A percentile compares a stretch with the other conserved stretches of the same genome.
phyloP scores from a whole-genome alignment of 2,888 invertebrate species.

The Psylliodes chrysocephalus region DNA sequence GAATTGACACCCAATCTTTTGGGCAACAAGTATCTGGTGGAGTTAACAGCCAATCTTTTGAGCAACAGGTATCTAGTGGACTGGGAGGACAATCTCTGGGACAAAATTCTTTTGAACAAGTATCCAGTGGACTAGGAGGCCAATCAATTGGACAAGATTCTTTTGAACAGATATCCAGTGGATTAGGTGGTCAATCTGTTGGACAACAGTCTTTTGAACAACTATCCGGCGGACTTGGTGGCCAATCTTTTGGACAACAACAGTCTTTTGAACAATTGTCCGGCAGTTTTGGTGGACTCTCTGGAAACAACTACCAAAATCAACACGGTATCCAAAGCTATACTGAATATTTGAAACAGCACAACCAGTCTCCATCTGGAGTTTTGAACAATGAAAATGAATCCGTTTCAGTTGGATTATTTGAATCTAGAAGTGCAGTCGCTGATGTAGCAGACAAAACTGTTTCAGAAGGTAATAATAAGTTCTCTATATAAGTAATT shows the following conservation, averaged over 20 bases:
- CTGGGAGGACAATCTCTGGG: neutral
- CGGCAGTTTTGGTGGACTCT: neutral
- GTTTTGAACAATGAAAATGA: conserved; percentile 30
- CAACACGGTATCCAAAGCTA: conserved; percentile 6
- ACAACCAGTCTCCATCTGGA: neutral
- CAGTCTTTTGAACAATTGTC: neutral
- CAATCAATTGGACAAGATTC: neutral
- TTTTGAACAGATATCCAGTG: neutral
- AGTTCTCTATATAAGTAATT: neutral
- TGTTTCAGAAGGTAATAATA: neutral
- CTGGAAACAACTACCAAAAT: neutral
- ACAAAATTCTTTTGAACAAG: neutral
- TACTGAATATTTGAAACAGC: conserved; percentile 11
- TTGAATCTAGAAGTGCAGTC: conserved; percentile 24
- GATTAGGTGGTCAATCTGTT: neutral
- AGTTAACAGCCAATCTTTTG: neutral
- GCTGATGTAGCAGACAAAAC: neutral
- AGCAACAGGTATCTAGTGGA: neutral
- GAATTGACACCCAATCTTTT: neutral
- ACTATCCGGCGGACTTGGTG: neutral
- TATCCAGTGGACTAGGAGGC: neutral
- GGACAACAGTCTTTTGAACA: neutral
- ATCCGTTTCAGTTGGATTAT: conserved; percentile 28
- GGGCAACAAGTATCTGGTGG: neutral
- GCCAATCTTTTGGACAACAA: conserved; percentile 2